Conservation (phyloP, 2,113 vertebrate species). For the Chrysochloris asiatica region DNA sequence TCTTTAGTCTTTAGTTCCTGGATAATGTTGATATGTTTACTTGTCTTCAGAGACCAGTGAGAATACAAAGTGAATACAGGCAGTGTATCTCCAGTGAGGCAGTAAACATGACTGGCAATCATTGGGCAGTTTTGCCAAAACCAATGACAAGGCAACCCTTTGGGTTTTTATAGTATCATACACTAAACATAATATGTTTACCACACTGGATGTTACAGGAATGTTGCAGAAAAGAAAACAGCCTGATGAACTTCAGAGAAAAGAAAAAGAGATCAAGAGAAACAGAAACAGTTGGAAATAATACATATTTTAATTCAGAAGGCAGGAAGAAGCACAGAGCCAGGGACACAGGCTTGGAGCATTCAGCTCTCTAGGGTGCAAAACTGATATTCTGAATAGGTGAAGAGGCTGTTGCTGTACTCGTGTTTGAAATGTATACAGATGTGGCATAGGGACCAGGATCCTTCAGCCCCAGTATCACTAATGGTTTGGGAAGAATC, state of each 20-base stretch:
- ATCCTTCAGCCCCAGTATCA: neutral
- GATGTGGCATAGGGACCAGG: neutral
- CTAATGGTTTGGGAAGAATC: neutral
- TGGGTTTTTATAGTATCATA: conserved; percentile 40
- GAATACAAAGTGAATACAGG: conserved; percentile 39
- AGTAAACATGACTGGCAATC: conserved; percentile 55
- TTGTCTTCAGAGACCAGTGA: neutral
- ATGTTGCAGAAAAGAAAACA: conserved; percentile 57
- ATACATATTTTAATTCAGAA: conserved; percentile 42
- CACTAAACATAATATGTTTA: conserved; percentile 50
- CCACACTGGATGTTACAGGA: conserved; percentile 53
- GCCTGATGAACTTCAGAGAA: conserved; percentile 17
- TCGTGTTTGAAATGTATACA: neutral
- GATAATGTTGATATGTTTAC: conserved; percentile 67
- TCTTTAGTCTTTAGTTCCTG: conserved; percentile 51
- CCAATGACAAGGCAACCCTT: conserved; percentile 57
- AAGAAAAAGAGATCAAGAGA: neutral
- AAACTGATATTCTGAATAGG: conserved; percentile 4
- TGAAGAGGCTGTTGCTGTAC: neutral
- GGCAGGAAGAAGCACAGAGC: conserved; percentile 14
- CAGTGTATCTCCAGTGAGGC: conserved; percentile 44
- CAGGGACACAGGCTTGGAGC: neutral
- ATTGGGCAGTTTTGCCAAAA: conserved; percentile 48
- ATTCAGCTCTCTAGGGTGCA: conserved; percentile 41
- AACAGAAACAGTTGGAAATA: conserved; percentile 40